Evolutionary conservation across 2,113 vertebrate species (phyloP), one percentile per base, ranked within the genome.

Genomic region (Halcyon malimbica): DNA sequence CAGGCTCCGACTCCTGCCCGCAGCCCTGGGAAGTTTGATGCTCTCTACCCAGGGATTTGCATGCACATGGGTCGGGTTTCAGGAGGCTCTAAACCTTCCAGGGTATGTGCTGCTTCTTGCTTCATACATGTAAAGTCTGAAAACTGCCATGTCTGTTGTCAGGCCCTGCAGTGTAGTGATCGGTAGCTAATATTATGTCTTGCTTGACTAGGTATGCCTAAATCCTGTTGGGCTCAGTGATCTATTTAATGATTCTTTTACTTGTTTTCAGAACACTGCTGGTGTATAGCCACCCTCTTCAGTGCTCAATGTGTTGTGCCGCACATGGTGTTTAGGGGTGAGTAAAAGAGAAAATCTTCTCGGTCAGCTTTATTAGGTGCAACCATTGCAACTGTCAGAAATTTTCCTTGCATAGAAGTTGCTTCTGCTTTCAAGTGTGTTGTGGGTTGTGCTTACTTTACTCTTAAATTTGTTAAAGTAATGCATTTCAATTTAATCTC

Each of bases 281-380:
- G 11, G 39, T 3, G 35, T 19, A 5, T 10, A 25, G 71, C 28
- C 3, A 5, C 57, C 1, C 1, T n/a, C 18, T 50, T 26, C 48
- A 3, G 63, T 1, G 24, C 28, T 65, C 3, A 0, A 1, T 1
- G 20, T 51, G 37, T 41, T 0, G 1, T 25, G 21, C 0, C 1
- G 11, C 33, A 39, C 15, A 0, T 39, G 44, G 20, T 60, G 33
- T 64, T 83, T 57, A 31, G 29, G 42, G n/a, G 21, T 31, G 86
- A 57, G 10, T 15, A 37, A 18, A 62, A 70, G 48, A 16, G 24
- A 23, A 23, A 41, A 16, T 37, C 26, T 75, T 80, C 23, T 37
- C 23, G 10, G 8, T 69, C 17, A 5, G 7, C 44, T 67, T 64
- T 63, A 29, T 84, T 62, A 31, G 21, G n/a, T 83, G 29, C 24